Base-by-base conservation (phyloP, 1,140 invertebrate species). In the Magallana angulata region DNA sequence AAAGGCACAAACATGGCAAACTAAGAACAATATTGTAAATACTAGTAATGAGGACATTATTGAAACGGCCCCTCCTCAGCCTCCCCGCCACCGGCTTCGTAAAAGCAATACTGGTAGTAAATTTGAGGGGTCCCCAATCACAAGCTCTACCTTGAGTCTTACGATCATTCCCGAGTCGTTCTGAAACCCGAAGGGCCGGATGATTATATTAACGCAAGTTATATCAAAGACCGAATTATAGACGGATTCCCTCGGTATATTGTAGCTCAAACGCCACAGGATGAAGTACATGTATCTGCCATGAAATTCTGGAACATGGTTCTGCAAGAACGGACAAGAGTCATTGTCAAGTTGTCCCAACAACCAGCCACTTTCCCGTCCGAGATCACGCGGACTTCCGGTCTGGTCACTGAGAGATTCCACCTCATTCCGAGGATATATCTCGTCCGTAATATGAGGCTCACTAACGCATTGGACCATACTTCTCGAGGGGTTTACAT, bases 201-300 rank as follows among this genome's bases (percentile, higher is more conserved):
- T 58, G 81, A 82, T 58, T 82, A 57, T 30, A 82, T 82, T 7
- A 82, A 58, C 57, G 81, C 81, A 82, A 82, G 81, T 82, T 82
- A 82, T 24, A 82, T 82, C 1, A 57, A 82, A n/a, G 57, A 82
- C n/a, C 36, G 57, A 82, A 24, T n/a, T 0, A 57, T 6, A 16
- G 81, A 24, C 36, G 81, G 81, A 11, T n/a, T 6, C 16, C 48
- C 16, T 57, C 16, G 48, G n/a, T 82, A 82, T 58, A 82, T 82
- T 57, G 81, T 56, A 57, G 81, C 81, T 30, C 12, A 16, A 82
- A 82, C 48, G 2, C 56, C 81, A 57, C 8, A 57, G 5, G 81
- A 82, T 24, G 48, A 7, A n/a, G 16, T 24, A 24, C 24, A 24
- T 0, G 24, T 7, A 14, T 82, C 81, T 58, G 48, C 81, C 18